phyloP scores from a whole-genome alignment of 2,888 invertebrate species.

The Standfussiana lucernea region DNA sequence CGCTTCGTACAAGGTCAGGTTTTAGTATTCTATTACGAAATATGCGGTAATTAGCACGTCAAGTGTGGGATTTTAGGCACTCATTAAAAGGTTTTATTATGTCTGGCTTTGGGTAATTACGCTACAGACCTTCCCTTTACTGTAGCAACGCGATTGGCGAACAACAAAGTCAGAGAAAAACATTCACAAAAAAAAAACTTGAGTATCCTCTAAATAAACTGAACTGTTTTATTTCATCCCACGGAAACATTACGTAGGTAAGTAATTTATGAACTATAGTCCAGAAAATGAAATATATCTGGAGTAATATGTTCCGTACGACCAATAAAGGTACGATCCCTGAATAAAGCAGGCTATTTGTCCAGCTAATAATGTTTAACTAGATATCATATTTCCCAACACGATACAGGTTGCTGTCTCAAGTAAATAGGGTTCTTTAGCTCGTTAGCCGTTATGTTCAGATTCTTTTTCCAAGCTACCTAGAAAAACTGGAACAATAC shows the following conservation, averaged over 20 bases:
- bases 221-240: conserved; percentile 3
- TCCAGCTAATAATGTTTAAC: conserved; percentile 49
- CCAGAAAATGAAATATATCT: conserved; percentile 37
- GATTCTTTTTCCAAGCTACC: conserved; percentile 37
- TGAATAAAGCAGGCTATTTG: conserved; percentile 49
- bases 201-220: conserved; percentile 3
- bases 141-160: background rate
- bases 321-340: conserved; percentile 44
- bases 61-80: conserved; percentile 35
- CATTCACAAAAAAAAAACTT: conserved; percentile 13
- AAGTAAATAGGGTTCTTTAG: conserved; percentile 53
- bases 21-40: conserved; percentile 48
- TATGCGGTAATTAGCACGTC: conserved; percentile 53
- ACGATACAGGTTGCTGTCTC: conserved; percentile 55
- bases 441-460: conserved; percentile 54
- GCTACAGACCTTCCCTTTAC: conserved; percentile 38
- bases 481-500: conserved; percentile 51
- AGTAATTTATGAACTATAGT: conserved; percentile 26
- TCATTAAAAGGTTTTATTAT: conserved; percentile 58
- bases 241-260: conserved; percentile 13
- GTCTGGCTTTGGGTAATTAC: conserved; percentile 47
- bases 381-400: conserved; percentile 50
- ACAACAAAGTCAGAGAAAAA: background rate
- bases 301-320: conserved; percentile 37
- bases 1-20: conserved; percentile 3